Conservation (phyloP, 2,888 invertebrate species). For the Melitaea athalia region DNA sequence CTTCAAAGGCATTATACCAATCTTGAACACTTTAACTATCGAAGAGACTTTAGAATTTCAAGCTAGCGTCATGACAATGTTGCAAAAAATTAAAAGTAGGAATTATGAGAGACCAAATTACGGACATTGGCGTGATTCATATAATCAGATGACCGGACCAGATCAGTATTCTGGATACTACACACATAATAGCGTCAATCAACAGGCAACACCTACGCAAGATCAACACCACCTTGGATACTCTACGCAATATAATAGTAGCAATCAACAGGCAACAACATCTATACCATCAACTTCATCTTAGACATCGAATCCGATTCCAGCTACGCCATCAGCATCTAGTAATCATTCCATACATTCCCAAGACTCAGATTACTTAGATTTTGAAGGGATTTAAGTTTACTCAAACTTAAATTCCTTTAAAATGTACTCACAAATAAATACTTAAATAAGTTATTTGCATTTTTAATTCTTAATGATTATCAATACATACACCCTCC, state of each 20-base stretch:
- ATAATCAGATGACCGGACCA: slow-evolving; percentile 36
- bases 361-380: slow-evolving; percentile 43
- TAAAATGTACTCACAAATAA: too few relatives aligned
- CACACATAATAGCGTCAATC: slow-evolving; percentile 45
- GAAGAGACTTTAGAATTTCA: slow-evolving; percentile 44
- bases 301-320: slow-evolving; percentile 35
- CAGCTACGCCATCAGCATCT: slow-evolving; percentile 45
- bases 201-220: slow-evolving; percentile 46
- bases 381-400: slow-evolving; percentile 37
- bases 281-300: slow-evolving; percentile 31
- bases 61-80: slow-evolving; percentile 41
- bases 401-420: too few relatives aligned
- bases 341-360: slow-evolving; percentile 42
- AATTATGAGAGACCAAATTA: slow-evolving; percentile 46
- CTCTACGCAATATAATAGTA: too few relatives aligned
- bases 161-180: slow-evolving; percentile 41
- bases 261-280: too few relatives aligned
- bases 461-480: too few relatives aligned
- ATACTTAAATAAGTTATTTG: too few relatives aligned
- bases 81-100: slow-evolving; percentile 47
- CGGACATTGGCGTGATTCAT: slow-evolving; percentile 46
- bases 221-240: slow-evolving; percentile 45
- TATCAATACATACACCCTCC: too few relatives aligned
- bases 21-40: slow-evolving; percentile 37
- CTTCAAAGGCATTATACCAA: slow-evolving; percentile 44